Evolutionary conservation across 1,140 invertebrate species (phyloP), one percentile per base, ranked within the genome.

Genomic region (Atopsyche davidsoni): DNA sequence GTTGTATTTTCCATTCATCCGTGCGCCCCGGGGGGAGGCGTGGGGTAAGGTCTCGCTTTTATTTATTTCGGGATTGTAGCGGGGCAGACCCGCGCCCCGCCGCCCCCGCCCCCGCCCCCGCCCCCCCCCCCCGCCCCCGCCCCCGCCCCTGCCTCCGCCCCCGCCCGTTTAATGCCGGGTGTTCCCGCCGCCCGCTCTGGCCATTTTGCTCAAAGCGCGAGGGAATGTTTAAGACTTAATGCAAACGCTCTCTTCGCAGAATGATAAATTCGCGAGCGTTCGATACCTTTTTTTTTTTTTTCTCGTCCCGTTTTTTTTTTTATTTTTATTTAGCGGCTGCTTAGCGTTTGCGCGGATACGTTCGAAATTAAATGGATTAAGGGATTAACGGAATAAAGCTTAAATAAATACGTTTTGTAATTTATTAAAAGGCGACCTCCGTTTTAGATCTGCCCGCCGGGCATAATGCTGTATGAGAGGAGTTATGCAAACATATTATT

Each of bases 11-110:
- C 48, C 48, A 51, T 51, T 51, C 48, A 51, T 51, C 48, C 48
- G 48, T 51, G 39, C 25, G 14, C 24, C 36, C 28, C 34, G 21
- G n/a, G 16, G 24, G 46, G 16, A 6, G 24, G 21, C 23, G 51
- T 39, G 45, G 22, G 46, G 53, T 49, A 41, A 46, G 47, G 49
- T 46, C 52, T 39, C 53, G 39, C 38, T 55, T 55, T 55, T 57
- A 57, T 57, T 57, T 57, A 57, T 57, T 52, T 57, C 54, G 40
- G 54, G 54, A 52, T 57, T 57, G 49, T 57, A 51, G 47, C 38
- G 39, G 53, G 42, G 41, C 38, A 40, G 53, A n/a, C 24, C 50
- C 49, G 14, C 13, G 35, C 46, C 45, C 13, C 34, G 51, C 48
- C 32, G 38, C 47, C 23, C 35, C 22, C 11, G n/a, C 24, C 54